Evolutionary conservation across 2,113 vertebrate species (phyloP), one percentile per base, ranked within the genome.

Genomic region (Cavia aperea): DNA sequence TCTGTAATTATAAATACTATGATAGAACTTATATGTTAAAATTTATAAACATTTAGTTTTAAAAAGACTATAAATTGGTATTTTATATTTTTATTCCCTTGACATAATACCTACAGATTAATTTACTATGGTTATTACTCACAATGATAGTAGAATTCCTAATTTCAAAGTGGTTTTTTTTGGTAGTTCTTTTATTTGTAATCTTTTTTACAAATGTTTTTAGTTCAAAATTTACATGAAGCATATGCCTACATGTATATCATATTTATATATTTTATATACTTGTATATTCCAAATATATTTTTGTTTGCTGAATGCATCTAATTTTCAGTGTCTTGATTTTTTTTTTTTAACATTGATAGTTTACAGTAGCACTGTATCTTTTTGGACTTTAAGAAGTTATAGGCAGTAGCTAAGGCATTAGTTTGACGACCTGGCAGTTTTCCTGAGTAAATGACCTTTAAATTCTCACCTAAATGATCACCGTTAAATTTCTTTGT

Each of bases 71-170:
- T 88, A 73, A 84, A 21, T 79, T 63, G 85, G 11, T 70, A 90
- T 56, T 95, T 93, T 93, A 39, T 86, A 68, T 89, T 93, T 94
- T 92, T 91, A 31, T 95, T 75, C 31, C 62, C 36, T 66, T 95
- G 63, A 5, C 24, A 29, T 87, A 82, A 77, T 66, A 88, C 19
- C 6, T 21, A 89, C 19, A 93, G 16, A 39, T 86, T 79, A 81
- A 46, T 54, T 85, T 88, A 88, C 10, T 92, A 8, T 85, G 39
- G 65, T 77, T 91, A 75, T 81, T 86, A 82, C 89, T 24, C 13
- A 62, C 77, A 39, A 89, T 94, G 31, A 66, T 93, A 72, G 88
- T 60, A 87, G 36, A 91, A 54, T 90, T 87, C 5, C 51, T 81
- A 68, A 81, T 89, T 91, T 84, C 62, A 33, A 88, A 92, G 86